Evolutionary conservation across 2,113 vertebrate genomes (phyloP).

Genomic region (Malurus elegans): DNA sequence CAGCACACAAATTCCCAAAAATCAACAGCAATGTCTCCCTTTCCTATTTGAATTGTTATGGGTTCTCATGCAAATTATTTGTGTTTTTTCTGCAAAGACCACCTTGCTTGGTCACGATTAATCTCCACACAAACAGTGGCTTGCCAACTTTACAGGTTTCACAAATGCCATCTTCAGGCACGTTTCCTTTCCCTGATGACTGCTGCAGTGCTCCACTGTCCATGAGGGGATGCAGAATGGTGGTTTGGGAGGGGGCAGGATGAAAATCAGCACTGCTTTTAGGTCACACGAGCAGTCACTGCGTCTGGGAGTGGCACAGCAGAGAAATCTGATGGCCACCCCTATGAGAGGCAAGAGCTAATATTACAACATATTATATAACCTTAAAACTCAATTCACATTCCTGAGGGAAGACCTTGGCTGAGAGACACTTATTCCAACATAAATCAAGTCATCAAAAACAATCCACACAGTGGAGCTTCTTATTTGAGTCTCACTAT

Average conservation of each 20-base stretch:
- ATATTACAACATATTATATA: background rate
- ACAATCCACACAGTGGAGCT: background rate
- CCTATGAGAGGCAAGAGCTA: background rate
- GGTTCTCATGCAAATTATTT: background rate
- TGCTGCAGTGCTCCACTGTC: background rate
- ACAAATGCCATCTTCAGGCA: background rate
- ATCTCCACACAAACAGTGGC: background rate
- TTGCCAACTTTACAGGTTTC: background rate
- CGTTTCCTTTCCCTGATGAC: background rate
- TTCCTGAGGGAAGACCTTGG: background rate
- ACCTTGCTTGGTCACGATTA: background rate
- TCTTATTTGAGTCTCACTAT: background rate
- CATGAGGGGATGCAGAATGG: background rate
- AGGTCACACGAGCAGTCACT: background rate
- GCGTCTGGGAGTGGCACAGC: background rate
- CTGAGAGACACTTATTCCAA: background rate
- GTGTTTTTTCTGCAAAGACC: background rate
- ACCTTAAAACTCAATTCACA: background rate
- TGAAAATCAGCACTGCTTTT: background rate
- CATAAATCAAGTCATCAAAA: background rate
- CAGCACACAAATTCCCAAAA: background rate
- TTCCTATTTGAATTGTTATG: background rate
- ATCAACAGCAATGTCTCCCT: background rate
- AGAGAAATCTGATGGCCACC: background rate
- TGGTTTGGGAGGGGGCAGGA: background rate